A percentile compares a stretch with the other conserved stretches of the same genome.
Conservation (phyloP, 64 coral and sea anemone genomes). For the Montipora sp. region DNA sequence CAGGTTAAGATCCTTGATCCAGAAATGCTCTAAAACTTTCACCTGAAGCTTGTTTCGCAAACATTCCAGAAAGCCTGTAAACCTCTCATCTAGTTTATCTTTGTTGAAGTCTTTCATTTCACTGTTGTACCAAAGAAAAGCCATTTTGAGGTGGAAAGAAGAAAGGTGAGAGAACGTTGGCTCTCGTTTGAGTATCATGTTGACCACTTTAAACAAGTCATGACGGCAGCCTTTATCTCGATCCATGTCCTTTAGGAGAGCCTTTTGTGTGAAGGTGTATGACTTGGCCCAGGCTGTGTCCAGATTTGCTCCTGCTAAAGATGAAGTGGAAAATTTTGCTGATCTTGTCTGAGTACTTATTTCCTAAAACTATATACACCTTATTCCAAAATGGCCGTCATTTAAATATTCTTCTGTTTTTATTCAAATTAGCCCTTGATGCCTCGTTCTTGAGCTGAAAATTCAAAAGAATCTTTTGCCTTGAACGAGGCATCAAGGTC, state of each 20-base stretch:
- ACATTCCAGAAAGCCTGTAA: conserved; percentile 36
- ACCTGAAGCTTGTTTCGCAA: conserved; percentile 12
- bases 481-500: too few relatives aligned
- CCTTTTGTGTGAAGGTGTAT: conserved; percentile 31
- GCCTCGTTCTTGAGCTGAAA: too few relatives aligned
- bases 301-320: background rate
- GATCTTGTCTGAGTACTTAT: background rate
- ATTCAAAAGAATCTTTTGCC: too few relatives aligned
- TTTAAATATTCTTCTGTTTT: too few relatives aligned
- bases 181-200: conserved; percentile 50
- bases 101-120: background rate
- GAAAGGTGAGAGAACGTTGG: conserved; percentile 54
- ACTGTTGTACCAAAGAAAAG: conserved; percentile 35
- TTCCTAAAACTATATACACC: too few relatives aligned
- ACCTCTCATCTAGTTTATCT: conserved; percentile 43
- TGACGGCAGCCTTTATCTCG: conserved; percentile 44
- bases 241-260: conserved; percentile 45
- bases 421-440: too few relatives aligned
- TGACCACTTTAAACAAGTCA: conserved; percentile 50
- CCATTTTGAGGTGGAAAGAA: conserved; percentile 39
- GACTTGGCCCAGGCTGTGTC: conserved; percentile 47
- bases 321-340: background rate
- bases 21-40: conserved; percentile 39
- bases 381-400: too few relatives aligned
- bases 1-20: conserved; percentile 59